Conservation (phyloP, 2,113 vertebrate species). For the Neolamprologus variostigma region DNA sequence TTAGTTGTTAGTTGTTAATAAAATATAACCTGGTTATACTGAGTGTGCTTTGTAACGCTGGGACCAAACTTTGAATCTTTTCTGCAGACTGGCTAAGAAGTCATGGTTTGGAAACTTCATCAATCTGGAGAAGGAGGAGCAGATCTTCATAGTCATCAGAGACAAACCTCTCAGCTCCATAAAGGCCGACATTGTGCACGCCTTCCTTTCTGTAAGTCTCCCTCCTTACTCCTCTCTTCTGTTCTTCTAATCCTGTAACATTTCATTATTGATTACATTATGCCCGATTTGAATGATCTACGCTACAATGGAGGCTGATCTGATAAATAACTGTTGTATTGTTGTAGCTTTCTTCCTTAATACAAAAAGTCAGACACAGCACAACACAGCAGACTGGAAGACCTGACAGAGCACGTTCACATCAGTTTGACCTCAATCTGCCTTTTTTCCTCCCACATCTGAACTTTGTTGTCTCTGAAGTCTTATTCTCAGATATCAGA, state of each 20-base stretch:
- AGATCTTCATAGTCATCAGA: conserved; percentile 96
- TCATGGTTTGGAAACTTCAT: conserved; percentile 99
- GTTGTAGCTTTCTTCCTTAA: not conserved
- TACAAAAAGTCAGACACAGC: not conserved
- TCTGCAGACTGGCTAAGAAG: conserved; percentile 91
- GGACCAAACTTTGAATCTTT: not conserved
- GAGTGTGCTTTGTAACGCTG: not conserved
- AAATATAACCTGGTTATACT: not conserved
- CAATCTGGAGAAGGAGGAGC: conserved; percentile 95
- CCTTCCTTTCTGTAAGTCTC: conserved; percentile 90
- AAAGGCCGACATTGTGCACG: conserved; percentile 96
- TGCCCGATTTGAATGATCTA: not conserved
- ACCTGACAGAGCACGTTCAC: not conserved
- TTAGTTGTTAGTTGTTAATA: not conserved
- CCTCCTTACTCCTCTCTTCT: not conserved
- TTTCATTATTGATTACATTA: not conserved
- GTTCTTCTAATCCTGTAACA: not conserved
- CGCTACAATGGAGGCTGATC: not conserved
- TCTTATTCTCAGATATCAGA: not conserved
- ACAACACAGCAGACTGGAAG: not conserved
- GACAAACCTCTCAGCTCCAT: conserved; percentile 98
- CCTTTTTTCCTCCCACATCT: not conserved
- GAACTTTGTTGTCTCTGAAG: not conserved
- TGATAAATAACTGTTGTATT: not conserved
- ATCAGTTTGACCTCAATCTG: not conserved